Conservation (phyloP, 2,113 vertebrate species). For the Excalfactoria chinensis region DNA sequence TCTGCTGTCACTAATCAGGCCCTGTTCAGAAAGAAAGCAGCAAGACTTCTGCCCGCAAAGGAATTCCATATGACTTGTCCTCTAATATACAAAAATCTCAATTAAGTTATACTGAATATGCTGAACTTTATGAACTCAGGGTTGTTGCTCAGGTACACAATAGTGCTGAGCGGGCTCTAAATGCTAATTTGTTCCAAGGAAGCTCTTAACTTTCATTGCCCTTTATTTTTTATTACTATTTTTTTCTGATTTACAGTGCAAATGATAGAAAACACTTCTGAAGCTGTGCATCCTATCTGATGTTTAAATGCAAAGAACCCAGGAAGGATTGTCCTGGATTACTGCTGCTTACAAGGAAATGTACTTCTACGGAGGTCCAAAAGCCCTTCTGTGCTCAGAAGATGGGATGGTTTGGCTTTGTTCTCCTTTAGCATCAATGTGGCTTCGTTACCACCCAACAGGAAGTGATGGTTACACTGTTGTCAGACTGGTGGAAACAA, state of each 20-base stretch:
- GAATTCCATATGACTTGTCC: not conserved
- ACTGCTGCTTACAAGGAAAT: constrained; percentile 2
- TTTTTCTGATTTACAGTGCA: not conserved
- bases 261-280: constrained; percentile 9
- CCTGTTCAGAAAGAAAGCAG: not conserved
- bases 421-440: not conserved
- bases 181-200: constrained; percentile 1
- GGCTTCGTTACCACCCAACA: not conserved
- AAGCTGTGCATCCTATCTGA: not conserved
- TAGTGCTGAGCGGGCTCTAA: not conserved
- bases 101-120: constrained; percentile 8
- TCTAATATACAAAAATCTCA: not conserved
- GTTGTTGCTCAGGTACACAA: not conserved
- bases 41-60: not conserved
- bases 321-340: constrained; percentile 3
- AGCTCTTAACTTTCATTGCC: not conserved
- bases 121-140: constrained; percentile 22
- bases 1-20: constrained; percentile 24
- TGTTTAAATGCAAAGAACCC: constrained; percentile 9
- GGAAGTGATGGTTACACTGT: constrained; percentile 37
- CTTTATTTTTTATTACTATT: not conserved
- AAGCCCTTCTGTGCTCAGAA: not conserved
- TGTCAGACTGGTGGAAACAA: constrained; percentile 64
- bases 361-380: constrained; percentile 10
- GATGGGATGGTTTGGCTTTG: constrained; percentile 16